phyloP scores from a whole-genome alignment of 2,888 invertebrate species.

The Yponomeuta cagnagella region DNA sequence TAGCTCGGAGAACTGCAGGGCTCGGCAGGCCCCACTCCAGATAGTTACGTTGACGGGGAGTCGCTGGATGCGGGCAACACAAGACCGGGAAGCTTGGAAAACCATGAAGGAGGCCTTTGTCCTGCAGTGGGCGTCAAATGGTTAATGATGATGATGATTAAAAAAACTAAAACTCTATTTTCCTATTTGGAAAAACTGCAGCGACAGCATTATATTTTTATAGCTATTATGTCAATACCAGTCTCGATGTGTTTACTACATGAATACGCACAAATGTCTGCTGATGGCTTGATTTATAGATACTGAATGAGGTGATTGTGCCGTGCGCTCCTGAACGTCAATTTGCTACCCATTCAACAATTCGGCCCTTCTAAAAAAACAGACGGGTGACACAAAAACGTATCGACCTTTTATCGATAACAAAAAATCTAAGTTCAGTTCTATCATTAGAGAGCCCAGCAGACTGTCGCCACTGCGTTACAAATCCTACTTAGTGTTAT shows the following conservation, averaged over 20 bases:
- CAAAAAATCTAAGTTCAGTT: not conserved
- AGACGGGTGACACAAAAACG: not conserved
- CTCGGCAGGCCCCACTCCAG: too few relatives aligned
- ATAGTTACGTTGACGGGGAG: too few relatives aligned
- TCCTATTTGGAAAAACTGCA: too few relatives aligned
- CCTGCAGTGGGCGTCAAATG: too few relatives aligned
- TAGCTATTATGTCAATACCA: not conserved
- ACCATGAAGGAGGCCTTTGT: too few relatives aligned
- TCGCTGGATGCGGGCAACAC: too few relatives aligned
- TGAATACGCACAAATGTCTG: conserved; percentile 56
- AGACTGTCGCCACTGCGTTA: conserved; percentile 31
- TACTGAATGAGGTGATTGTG: conserved; percentile 43
- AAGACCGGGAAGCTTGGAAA: too few relatives aligned
- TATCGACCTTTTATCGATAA: not conserved
- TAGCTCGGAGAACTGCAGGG: too few relatives aligned
- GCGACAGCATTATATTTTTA: too few relatives aligned
- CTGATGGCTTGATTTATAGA: not conserved
- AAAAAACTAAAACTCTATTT: too few relatives aligned
- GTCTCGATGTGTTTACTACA: conserved; percentile 20
- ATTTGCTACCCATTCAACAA: conserved; percentile 59
- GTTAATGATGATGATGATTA: too few relatives aligned
- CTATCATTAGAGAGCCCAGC: conserved; percentile 29
- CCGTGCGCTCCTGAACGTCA: conserved; percentile 51
- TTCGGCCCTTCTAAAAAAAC: conserved; percentile 1
- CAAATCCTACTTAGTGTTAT: not conserved